Conservation (phyloP, 2,888 invertebrate genomes). For the Lamellibrachia satsuma region DNA sequence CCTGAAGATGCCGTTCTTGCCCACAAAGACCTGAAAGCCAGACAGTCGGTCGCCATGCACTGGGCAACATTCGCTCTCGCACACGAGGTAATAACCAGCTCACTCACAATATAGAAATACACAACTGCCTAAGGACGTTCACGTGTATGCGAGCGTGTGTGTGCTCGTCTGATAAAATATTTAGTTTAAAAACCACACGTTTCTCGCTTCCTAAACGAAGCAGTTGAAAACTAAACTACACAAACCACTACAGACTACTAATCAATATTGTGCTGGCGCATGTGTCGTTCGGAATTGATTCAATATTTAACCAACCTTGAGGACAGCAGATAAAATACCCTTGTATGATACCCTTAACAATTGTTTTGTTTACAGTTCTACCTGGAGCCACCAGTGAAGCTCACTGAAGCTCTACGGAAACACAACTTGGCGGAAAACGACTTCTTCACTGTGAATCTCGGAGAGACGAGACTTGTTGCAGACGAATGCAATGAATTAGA, state of each 20-base stretch:
- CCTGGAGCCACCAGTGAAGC: background rate
- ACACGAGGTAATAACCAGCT: constrained; percentile 52
- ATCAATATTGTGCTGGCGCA: too few species aligned
- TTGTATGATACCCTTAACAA: background rate
- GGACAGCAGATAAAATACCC: too few species aligned
- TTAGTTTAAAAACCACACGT: too few species aligned
- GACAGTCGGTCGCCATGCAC: constrained; percentile 68
- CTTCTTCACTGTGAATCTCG: background rate
- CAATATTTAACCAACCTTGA: too few species aligned
- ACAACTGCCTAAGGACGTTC: background rate
- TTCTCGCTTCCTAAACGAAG: too few species aligned
- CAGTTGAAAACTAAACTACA: too few species aligned
- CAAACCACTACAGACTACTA: too few species aligned
- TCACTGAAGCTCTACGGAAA: background rate
- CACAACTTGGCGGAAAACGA: background rate
- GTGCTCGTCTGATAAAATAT: background rate
- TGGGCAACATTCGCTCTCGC: constrained; percentile 69
- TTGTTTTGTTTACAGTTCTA: background rate
- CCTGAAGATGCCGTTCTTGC: constrained; percentile 68
- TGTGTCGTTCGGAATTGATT: too few species aligned
- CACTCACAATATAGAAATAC: background rate
- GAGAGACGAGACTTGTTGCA: background rate
- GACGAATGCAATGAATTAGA: background rate
- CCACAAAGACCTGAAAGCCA: constrained; percentile 65
- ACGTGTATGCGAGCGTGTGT: background rate